phyloP scores from a whole-genome alignment of 1,140 invertebrate genomes.

The Globodera rostochiensis region DNA sequence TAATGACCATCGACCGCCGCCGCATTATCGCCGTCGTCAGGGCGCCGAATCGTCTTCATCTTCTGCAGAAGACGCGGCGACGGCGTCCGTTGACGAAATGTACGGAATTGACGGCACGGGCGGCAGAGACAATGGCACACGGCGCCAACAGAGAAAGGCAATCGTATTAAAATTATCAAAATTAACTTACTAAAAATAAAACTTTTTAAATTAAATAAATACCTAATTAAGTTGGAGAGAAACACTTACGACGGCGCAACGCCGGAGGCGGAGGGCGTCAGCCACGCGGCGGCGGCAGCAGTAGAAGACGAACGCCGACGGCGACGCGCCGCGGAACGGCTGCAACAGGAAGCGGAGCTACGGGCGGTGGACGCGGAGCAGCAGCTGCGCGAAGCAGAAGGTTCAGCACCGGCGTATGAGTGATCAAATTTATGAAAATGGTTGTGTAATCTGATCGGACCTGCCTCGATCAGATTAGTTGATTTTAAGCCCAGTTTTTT shows the following conservation, averaged over 20 bases:
- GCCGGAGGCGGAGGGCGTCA: too few species aligned
- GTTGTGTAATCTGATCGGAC: too few species aligned
- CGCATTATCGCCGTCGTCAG: too few species aligned
- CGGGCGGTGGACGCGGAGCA: constrained; percentile 14
- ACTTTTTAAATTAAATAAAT: too few species aligned
- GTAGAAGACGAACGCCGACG: background rate
- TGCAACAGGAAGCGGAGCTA: background rate
- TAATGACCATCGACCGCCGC: background rate
- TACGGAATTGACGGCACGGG: background rate
- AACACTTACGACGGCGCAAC: background rate
- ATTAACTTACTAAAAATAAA: too few species aligned
- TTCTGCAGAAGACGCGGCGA: background rate
- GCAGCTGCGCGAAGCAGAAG: constrained; percentile 12
- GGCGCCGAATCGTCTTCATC: background rate
- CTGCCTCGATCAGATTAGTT: too few species aligned
- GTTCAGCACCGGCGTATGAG: background rate
- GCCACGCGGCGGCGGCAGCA: too few species aligned
- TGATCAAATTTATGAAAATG: background rate
- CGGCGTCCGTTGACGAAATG: background rate
- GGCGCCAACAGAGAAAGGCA: too few species aligned
- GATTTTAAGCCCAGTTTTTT: background rate
- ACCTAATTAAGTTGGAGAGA: background rate
- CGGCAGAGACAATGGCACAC: background rate
- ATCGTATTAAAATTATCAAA: background rate
- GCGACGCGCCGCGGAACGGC: background rate